These are phyloP conservation scores for Psammodynastes pulverulentus DNA, from an alignment of 2,113 vertebrate species.

Conservation along the genomic window DNA sequence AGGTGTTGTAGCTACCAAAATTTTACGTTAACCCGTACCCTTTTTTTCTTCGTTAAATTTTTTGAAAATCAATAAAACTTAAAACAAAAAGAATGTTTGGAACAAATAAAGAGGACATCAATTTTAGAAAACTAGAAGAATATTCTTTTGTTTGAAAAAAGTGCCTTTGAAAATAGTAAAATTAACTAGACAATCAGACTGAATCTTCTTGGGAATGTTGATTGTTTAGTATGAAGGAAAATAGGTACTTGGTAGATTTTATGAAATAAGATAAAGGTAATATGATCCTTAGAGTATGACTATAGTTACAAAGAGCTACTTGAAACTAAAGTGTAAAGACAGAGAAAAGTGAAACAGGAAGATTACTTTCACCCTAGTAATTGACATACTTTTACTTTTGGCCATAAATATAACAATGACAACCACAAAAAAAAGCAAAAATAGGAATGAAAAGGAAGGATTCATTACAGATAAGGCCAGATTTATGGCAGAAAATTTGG, in stretches of 20 bases:
- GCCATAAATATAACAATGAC: background rate
- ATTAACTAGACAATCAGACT: background rate
- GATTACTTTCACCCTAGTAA: background rate
- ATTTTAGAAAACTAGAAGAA: background rate
- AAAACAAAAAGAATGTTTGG: background rate
- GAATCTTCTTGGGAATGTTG: background rate
- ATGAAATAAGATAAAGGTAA: background rate
- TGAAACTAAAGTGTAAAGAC: background rate
- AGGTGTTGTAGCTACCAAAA: too few relatives aligned
- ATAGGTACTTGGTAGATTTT: background rate
- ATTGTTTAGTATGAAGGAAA: background rate
- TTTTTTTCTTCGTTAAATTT: too few relatives aligned
- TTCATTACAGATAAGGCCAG: background rate
- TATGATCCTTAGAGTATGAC: background rate
- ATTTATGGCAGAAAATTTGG: background rate
- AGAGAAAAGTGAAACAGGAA: background rate
- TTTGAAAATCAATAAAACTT: too few relatives aligned
- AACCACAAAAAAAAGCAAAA: background rate
- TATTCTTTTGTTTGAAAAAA: background rate
- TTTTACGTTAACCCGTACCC: too few relatives aligned
- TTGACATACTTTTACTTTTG: background rate
- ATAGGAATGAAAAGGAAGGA: background rate
- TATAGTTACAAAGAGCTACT: background rate
- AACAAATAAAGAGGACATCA: background rate
- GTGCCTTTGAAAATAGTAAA: background rate